phyloP scores from a whole-genome alignment of 92 coral and sea anemone genomes.

The Montipora capitata region DNA sequence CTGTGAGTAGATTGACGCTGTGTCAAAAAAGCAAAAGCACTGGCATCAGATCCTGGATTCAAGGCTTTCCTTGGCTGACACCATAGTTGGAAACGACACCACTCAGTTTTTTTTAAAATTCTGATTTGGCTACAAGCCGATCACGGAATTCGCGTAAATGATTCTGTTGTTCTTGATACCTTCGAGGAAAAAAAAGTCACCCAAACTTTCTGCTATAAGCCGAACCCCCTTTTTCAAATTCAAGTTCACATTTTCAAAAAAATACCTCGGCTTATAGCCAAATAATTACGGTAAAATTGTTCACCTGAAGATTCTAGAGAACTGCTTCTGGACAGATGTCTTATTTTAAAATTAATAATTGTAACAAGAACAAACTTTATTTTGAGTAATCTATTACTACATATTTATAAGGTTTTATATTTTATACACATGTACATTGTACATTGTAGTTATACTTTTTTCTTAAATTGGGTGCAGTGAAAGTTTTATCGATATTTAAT shows the following conservation, averaged over 20 bases:
- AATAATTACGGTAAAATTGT: no score
- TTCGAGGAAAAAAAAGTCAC: constrained; percentile 2
- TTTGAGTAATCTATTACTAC: no score
- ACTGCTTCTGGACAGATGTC: no score
- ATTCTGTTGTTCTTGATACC: neutral
- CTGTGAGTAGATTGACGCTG: no score
- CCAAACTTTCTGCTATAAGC: constrained; percentile 11
- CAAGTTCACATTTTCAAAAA: constrained; percentile 3
- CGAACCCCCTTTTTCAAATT: neutral
- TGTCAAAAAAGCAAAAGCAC: constrained; percentile 6
- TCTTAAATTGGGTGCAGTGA: no score
- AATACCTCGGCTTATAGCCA: constrained; percentile 24
- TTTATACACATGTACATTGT: no score
- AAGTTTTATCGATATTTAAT: no score
- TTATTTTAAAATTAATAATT: no score
- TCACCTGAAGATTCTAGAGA: no score
- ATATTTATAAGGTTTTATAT: no score
- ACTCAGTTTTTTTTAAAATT: constrained; percentile 4
- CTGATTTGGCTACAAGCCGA: constrained; percentile 29
- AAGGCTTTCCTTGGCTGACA: constrained; percentile 55
- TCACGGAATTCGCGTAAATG: constrained; percentile 14
- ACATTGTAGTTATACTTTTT: no score
- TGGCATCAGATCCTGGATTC: constrained; percentile 9
- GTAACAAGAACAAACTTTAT: no score
- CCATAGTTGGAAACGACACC: constrained; percentile 41